Base-by-base conservation (phyloP, 2,888 invertebrate genomes). In the Hirtodrosophila confusa region DNA sequence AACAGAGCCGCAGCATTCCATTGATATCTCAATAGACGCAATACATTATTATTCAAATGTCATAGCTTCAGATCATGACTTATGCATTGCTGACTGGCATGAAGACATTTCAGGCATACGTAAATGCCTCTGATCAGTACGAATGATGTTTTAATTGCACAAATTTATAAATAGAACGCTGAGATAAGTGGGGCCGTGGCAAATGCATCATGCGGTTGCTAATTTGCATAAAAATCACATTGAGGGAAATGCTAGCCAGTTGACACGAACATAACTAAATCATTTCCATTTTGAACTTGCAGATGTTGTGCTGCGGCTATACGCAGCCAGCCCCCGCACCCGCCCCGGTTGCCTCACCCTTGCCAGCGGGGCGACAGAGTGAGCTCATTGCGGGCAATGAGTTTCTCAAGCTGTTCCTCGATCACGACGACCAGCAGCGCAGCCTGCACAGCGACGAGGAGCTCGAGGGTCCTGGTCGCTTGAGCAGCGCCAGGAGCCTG, bases 351-450 rank as follows among this genome's bases (percentile, higher is more conserved):
- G 33, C 50, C 17, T 54, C 51, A n/a, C 12, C 36, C n/a, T 23
- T 23, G 27, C 41, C 69, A 29, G 56, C 53, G 17, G 44, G 74
- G 10, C 75, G 82, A 9, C 80, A 83, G 39, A 89, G 88, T 80
- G 91, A 90, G 76, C 83, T 91, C 78, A 90, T 91, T 70, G 89
- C 89, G 62, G 91, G 91, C 61, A 89, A 90, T 83, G 91, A 91
- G 75, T 91, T 91, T 74, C 85, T 91, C 31, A 90, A 91, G 64
- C 65, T 91, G 56, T 89, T 90, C 57, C 84, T 91, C 53, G 88
- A 88, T 35, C 89, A 86, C 56, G 89, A 89, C 62, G 85, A 88
- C 35, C 73, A 86, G 57, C 87, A 88, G 43, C 78, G 80, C 24
- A 88, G 76, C 49, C 69, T 85, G 47, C 82, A 84, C 63, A 88